A percentile compares a stretch with the other conserved stretches of the same genome.
phyloP scores from a whole-genome alignment of 1,140 invertebrate species.

The Zaprionus ornatus region DNA sequence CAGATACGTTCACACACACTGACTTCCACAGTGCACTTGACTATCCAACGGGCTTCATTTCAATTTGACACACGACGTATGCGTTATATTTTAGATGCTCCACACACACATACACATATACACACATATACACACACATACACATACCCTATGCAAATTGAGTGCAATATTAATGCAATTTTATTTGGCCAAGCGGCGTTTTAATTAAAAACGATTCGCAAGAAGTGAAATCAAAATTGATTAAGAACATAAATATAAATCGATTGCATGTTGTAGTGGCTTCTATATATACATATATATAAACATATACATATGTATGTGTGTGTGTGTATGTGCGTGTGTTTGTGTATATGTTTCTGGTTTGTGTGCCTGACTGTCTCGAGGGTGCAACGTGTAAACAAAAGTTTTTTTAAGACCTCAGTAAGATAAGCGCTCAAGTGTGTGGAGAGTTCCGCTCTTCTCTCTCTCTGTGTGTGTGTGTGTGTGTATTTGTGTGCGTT shows the following conservation, averaged over 20 bases:
- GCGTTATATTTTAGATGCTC: slow-evolving; percentile 58
- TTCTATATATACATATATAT: not conserved
- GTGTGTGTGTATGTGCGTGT: slow-evolving; percentile 1
- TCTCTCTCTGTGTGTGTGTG: slow-evolving; percentile 14
- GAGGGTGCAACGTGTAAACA: slow-evolving; percentile 77
- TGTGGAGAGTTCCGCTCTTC: not conserved
- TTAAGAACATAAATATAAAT: not conserved
- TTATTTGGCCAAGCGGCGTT: slow-evolving; percentile 28
- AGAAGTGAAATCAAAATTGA: slow-evolving; percentile 21
- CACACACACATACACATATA: not conserved
- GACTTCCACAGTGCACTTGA: slow-evolving; percentile 26
- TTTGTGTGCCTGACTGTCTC: slow-evolving; percentile 58
- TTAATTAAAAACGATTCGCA: slow-evolving; percentile 64
- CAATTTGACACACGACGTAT: slow-evolving; percentile 50
- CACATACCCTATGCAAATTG: slow-evolving; percentile 46
- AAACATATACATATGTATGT: not conserved
- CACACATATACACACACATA: not conserved
- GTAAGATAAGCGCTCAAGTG: slow-evolving; percentile 68
- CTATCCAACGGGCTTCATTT: slow-evolving; percentile 46
- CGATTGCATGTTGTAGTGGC: not conserved
- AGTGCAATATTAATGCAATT: slow-evolving; percentile 58
- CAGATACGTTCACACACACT: not conserved
- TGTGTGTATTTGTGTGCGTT: slow-evolving; percentile 46
- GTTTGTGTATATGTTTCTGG: slow-evolving; percentile 14
- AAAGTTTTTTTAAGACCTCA: slow-evolving; percentile 70